A percentile compares a stretch with the other conserved stretches of the same genome.
These are phyloP conservation scores for Schlechtendalia chinensis DNA, from an alignment of 1,140 invertebrate genomes.

Conservation along the genomic window DNA sequence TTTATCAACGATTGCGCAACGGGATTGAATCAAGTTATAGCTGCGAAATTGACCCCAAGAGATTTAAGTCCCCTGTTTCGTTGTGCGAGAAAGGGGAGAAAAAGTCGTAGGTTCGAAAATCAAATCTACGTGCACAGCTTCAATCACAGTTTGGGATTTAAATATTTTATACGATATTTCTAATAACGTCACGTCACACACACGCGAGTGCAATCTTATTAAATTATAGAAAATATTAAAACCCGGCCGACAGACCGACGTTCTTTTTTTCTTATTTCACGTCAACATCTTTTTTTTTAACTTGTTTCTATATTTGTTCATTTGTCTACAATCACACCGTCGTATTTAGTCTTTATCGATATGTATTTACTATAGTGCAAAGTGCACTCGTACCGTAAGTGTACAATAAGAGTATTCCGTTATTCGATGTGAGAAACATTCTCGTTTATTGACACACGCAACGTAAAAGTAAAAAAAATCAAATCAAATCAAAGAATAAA, in stretches of 20 bases:
- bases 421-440: constrained; percentile 17
- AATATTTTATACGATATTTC: not conserved
- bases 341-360: not conserved
- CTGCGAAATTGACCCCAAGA: constrained; percentile 17
- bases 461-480: not conserved
- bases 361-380: not conserved
- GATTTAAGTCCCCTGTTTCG: constrained; percentile 32
- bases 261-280: too few relatives aligned
- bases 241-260: too few relatives aligned
- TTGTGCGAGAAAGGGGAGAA: constrained; percentile 16
- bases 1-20: constrained; percentile 10
- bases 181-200: not conserved
- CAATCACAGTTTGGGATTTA: not conserved
- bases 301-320: not conserved
- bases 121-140: not conserved
- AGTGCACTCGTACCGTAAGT: too few relatives aligned
- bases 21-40: constrained; percentile 37
- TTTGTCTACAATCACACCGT: constrained; percentile 1
- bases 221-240: too few relatives aligned
- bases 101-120: constrained; percentile 18
- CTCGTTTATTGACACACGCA: constrained; percentile 30
- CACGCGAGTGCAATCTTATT: too few relatives aligned
- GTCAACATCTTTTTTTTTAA: too few relatives aligned
- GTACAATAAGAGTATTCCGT: not conserved
- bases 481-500: constrained; percentile 38